These are phyloP conservation scores for Pissodes strobi DNA, from an alignment of 1,140 invertebrate species.

Conservation along the genomic window DNA sequence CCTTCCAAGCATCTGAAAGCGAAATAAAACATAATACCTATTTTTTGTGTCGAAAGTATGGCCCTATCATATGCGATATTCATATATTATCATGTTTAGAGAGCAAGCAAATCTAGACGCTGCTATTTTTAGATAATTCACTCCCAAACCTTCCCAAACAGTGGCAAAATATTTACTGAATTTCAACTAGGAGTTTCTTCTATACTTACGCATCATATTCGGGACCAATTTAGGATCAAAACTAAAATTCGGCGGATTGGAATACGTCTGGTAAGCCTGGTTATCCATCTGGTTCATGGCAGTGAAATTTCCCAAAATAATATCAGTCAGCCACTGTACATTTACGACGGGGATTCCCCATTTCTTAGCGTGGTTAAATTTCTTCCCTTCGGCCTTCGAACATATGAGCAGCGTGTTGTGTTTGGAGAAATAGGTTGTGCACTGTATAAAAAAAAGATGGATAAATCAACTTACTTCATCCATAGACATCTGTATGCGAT, in stretches of 20 bases:
- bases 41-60: too few relatives aligned
- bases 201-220: slow-evolving; percentile 84
- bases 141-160: background rate
- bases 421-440: slow-evolving; percentile 73
- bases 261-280: slow-evolving; percentile 87
- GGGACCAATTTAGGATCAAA: slow-evolving; percentile 85
- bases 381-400: slow-evolving; percentile 80
- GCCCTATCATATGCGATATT: too few relatives aligned
- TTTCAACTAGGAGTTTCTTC: background rate
- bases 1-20: slow-evolving; percentile 87
- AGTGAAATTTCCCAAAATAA: slow-evolving; percentile 86
- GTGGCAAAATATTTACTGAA: too few relatives aligned
- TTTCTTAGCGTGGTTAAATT: slow-evolving; percentile 87
- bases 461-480: too few relatives aligned
- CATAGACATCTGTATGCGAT: background rate
- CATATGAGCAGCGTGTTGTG: slow-evolving; percentile 76
- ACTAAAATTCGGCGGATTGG: slow-evolving; percentile 74
- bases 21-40: too few relatives aligned
- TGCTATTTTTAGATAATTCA: background rate
- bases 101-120: too few relatives aligned
- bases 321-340: slow-evolving; percentile 90
- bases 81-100: too few relatives aligned
- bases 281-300: slow-evolving; percentile 80
- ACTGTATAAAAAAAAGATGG: slow-evolving; percentile 44
- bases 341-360: slow-evolving; percentile 89